Conservation (phyloP, 1,140 invertebrate species). For the Apis cerana region DNA sequence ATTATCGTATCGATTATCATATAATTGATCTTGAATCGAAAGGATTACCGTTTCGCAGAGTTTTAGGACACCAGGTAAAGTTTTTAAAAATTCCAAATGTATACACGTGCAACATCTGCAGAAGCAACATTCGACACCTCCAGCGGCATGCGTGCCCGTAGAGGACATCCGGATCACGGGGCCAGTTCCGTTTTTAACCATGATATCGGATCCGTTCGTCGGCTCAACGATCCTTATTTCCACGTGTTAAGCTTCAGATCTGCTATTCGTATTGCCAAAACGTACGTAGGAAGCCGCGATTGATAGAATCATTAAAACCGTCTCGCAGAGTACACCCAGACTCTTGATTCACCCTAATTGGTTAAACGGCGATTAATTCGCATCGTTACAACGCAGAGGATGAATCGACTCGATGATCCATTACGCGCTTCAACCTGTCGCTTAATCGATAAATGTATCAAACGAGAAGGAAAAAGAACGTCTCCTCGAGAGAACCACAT, state of each 20-base stretch:
- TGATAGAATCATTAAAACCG: constrained; percentile 40
- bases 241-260: background rate
- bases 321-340: constrained; percentile 18
- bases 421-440: background rate
- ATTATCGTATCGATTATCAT: background rate
- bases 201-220: background rate
- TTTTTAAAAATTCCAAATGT: constrained; percentile 87
- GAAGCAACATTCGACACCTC: constrained; percentile 86
- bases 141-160: constrained; percentile 61
- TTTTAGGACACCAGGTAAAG: constrained; percentile 87
- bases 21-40: too few relatives aligned
- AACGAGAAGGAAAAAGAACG: background rate
- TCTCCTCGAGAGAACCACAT: background rate
- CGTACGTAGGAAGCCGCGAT: background rate
- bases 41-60: constrained; percentile 85
- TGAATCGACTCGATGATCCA: constrained; percentile 9
- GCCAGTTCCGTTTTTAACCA: constrained; percentile 54
- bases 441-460: background rate
- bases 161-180: constrained; percentile 73
- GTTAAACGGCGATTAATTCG: constrained; percentile 52
- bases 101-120: constrained; percentile 90
- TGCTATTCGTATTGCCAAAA: background rate
- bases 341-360: constrained; percentile 36
- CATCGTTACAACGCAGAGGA: background rate
- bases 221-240: background rate